Percentiles rank a stretch among this genome's conserved stretches.
Conservation (phyloP, 2,888 invertebrate species). For the Drymonia ruficornis region DNA sequence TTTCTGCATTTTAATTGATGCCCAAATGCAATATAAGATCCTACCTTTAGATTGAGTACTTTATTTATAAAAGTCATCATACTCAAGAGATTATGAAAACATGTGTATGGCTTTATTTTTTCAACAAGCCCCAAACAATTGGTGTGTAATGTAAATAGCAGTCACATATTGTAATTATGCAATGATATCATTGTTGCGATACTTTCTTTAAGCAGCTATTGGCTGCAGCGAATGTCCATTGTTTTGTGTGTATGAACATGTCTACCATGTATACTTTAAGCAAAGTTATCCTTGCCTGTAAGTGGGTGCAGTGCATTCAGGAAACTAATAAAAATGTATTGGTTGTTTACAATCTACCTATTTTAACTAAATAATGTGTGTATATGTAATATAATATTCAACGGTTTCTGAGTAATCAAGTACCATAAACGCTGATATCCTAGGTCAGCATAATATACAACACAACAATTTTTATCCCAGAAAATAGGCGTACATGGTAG, state of each 20-base stretch:
- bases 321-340: background rate
- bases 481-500: too few species aligned
- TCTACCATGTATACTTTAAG: slow-evolving; percentile 12
- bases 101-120: background rate
- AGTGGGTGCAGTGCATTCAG: background rate
- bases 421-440: too few species aligned
- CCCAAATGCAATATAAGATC: too few species aligned
- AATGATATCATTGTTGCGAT: slow-evolving; percentile 18
- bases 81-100: background rate
- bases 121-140: slow-evolving; percentile 6
- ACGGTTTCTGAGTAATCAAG: too few species aligned
- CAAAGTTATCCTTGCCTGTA: slow-evolving; percentile 4
- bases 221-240: slow-evolving; percentile 32
- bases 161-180: slow-evolving; percentile 11
- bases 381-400: too few species aligned
- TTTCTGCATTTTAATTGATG: too few species aligned
- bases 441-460: too few species aligned
- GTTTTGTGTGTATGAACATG: slow-evolving; percentile 19
- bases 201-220: slow-evolving; percentile 12
- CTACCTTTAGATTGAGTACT: too few species aligned
- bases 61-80: background rate
- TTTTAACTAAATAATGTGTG: too few species aligned
- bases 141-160: slow-evolving; percentile 9
- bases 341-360: too few species aligned
- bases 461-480: too few species aligned